Evolutionary conservation across 2,888 invertebrate genomes (phyloP), one percentile per base, ranked within the genome.

Genomic region (Nomada ferruginata): DNA sequence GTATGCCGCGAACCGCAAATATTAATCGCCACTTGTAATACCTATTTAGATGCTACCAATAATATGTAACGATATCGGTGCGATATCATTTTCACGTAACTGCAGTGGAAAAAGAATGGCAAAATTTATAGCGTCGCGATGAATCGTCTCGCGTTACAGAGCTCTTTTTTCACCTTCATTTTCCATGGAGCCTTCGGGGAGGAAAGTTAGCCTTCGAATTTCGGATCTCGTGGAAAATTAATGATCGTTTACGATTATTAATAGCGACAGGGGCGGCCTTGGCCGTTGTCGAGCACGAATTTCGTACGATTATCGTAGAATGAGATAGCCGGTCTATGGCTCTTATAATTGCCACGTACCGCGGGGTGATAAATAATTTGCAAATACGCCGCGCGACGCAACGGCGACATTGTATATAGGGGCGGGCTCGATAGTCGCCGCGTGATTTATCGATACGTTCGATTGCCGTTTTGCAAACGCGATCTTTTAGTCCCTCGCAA

Each of bases 311-410:
- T 64, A 64, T 53, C 52, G 55, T 47, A 76, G 74, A n/a, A 65
- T 65, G 68, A 77, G 70, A 80, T 84, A 78, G 59, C 81, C 73
- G 63, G 50, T 36, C 73, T 0, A 52, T 69, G 61, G 59, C 66
- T 50, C 70, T 60, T 64, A 69, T 86, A 87, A 86, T 86, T 86
- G 69, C 82, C 85, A 72, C 79, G 78, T 79, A 76, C 78, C 59
- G 26, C 29, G 13, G 36, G 61, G 73, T 82, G 85, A 86, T 86
- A 86, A 87, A 86, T 87, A 86, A 86, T 85, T 82, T 77, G 60
- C 83, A 82, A 83, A 78, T 68, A 78, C 63, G 57, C 71, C 57
- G 26, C 18, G 42, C 23, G 57, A 29, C 1, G 26, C 29, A 70
- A 11, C 63, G 77, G 66, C 70, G 65, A 77, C 72, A 82, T 73